phyloP scores from a whole-genome alignment of 1,140 invertebrate genomes.

The Parapsyche elsis region DNA sequence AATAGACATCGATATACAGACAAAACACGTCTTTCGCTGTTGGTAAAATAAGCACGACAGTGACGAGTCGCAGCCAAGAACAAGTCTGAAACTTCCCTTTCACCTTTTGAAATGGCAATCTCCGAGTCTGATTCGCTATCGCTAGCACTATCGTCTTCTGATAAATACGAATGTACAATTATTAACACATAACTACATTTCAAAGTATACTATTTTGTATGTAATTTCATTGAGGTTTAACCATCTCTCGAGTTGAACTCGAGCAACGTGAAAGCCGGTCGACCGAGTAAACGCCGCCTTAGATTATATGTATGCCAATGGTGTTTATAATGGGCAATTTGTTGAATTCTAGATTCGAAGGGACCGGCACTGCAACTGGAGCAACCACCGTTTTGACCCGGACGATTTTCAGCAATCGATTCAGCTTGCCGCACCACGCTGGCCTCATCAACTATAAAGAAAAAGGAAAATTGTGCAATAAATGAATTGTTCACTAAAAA shows the following conservation, averaged over 20 bases:
- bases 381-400: slow-evolving; percentile 60
- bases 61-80: slow-evolving; percentile 70
- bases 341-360: slow-evolving; percentile 61
- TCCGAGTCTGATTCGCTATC: slow-evolving; percentile 76
- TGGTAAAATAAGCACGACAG: slow-evolving; percentile 80
- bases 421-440: slow-evolving; percentile 63
- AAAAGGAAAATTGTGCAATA: neutral
- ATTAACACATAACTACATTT: neutral
- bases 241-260: slow-evolving; percentile 63
- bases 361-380: slow-evolving; percentile 65
- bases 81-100: slow-evolving; percentile 67
- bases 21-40: slow-evolving; percentile 74
- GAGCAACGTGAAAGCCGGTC: slow-evolving; percentile 59
- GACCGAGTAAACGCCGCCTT: slow-evolving; percentile 65
- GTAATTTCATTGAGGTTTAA: slow-evolving; percentile 36
- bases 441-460: slow-evolving; percentile 59
- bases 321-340: slow-evolving; percentile 65
- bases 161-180: slow-evolving; percentile 61
- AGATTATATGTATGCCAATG: slow-evolving; percentile 67
- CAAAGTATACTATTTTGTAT: neutral
- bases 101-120: slow-evolving; percentile 61
- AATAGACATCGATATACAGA: slow-evolving; percentile 79
- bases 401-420: slow-evolving; percentile 60
- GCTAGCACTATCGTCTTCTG: slow-evolving; percentile 80
- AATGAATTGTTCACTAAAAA: neutral